phyloP scores from a whole-genome alignment of 1,140 invertebrate species.

The Globodera ellingtonae region DNA sequence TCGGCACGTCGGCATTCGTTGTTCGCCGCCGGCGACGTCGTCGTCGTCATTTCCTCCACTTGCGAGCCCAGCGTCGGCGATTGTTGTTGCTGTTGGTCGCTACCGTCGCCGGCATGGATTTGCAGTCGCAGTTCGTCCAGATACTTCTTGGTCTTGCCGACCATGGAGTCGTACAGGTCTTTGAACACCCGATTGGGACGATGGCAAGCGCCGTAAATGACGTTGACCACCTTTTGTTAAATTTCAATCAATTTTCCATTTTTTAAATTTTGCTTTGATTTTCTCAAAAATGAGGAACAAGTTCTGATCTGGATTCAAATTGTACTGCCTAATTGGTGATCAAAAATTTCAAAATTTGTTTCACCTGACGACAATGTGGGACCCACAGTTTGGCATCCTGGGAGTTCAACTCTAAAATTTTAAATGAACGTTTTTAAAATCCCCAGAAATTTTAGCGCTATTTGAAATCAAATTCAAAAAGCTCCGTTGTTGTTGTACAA shows the following conservation, averaged over 20 bases:
- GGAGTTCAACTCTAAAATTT: constrained; percentile 11
- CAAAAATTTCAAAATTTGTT: too few relatives aligned
- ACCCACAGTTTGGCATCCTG: constrained; percentile 19
- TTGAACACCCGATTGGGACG: constrained; percentile 27
- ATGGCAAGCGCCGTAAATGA: constrained; percentile 28
- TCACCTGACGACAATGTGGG: constrained; percentile 30
- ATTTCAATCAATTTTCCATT: not conserved
- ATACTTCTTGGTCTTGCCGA: not conserved
- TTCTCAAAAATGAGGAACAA: too few relatives aligned
- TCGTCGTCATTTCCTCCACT: not conserved
- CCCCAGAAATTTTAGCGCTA: too few relatives aligned
- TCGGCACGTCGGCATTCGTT: not conserved
- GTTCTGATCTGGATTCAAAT: too few relatives aligned
- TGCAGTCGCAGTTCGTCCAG: not conserved
- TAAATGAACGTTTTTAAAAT: not conserved
- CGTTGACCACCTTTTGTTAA: constrained; percentile 16
- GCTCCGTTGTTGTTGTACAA: too few relatives aligned
- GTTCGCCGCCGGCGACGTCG: too few relatives aligned
- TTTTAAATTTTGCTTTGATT: not conserved
- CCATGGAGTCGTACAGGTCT: not conserved
- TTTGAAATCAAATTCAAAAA: too few relatives aligned
- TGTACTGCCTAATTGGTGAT: too few relatives aligned
- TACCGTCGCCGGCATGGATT: not conserved
- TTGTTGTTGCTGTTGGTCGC: not conserved
- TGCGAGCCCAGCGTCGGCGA: not conserved